A percentile compares a stretch with the other conserved stretches of the same genome.
These are phyloP conservation scores for Achlya flavicornis DNA, from an alignment of 2,888 invertebrate species.

Conservation along the genomic window DNA sequence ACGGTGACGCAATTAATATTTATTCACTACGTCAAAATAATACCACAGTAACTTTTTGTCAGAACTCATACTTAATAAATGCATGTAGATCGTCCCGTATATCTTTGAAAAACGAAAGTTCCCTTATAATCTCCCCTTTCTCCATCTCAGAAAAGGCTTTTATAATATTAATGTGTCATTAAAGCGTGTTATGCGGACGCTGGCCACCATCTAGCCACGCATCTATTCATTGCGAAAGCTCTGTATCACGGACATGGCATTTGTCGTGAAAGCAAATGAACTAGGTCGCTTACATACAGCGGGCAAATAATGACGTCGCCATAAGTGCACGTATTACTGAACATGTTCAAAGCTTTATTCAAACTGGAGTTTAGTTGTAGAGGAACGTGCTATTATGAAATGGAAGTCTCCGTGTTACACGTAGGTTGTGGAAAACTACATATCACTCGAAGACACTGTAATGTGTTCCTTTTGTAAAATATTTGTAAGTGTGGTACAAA, in stretches of 20 bases:
- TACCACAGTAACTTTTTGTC: too few species aligned
- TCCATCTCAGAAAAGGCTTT: not conserved
- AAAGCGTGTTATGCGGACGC: not conserved
- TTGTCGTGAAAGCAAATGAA: conserved; percentile 1
- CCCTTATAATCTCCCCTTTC: not conserved
- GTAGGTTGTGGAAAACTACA: too few species aligned
- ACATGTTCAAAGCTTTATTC: conserved; percentile 3
- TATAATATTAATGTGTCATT: conserved; percentile 3
- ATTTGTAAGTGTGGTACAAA: too few species aligned
- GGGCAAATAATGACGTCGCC: not conserved
- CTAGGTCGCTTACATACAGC: conserved; percentile 3
- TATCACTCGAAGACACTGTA: too few species aligned
- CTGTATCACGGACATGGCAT: not conserved
- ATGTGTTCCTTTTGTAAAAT: too few species aligned
- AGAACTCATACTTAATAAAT: too few species aligned
- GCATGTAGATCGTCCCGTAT: too few species aligned
- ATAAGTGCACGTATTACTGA: conserved; percentile 4
- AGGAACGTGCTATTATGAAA: not conserved
- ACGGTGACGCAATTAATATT: too few species aligned
- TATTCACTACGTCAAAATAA: too few species aligned
- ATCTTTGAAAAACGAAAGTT: not conserved
- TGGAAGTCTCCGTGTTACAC: not conserved
- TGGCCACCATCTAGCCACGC: too few species aligned
- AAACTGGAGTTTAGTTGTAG: not conserved
- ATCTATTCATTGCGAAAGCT: not conserved